A percentile compares a stretch with the other conserved stretches of the same genome.
Evolutionary conservation across 2,888 invertebrate species (phyloP).

Genomic region (Tenthredo mesomela): DNA sequence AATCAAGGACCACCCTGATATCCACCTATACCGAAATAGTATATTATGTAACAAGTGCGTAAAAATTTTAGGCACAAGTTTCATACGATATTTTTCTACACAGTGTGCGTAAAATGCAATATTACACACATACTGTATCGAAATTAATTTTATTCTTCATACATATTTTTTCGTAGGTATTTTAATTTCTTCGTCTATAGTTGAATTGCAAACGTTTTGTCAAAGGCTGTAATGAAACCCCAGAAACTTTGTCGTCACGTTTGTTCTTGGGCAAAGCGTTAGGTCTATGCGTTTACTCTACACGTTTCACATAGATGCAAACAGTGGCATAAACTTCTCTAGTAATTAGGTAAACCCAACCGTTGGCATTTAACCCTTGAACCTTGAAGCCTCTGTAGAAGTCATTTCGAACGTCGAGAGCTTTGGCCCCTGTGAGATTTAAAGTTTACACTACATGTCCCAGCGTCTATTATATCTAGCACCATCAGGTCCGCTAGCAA

Average conservation of each 20-base stretch:
- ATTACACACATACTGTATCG: too few species aligned
- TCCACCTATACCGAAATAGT: too few species aligned
- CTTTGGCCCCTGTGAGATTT: background rate
- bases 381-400: background rate
- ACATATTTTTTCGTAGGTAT: background rate
- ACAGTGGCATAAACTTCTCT: background rate
- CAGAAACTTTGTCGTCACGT: background rate
- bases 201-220: background rate
- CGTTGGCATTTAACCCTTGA: constrained; percentile 14
- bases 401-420: background rate
- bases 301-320: constrained; percentile 6
- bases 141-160: too few species aligned
- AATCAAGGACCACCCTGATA: too few species aligned
- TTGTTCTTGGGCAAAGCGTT: background rate
- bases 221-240: background rate
- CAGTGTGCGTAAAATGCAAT: too few species aligned
- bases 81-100: too few species aligned
- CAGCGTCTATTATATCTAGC: background rate
- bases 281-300: background rate
- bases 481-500: background rate
- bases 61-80: too few species aligned
- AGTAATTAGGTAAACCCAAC: constrained; percentile 26
- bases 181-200: background rate
- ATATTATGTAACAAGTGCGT: too few species aligned
- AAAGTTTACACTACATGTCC: background rate